A percentile compares a stretch with the other conserved stretches of the same genome.
Conservation (phyloP, 2,888 invertebrate species). For the Dyspetes luteomarginatus region DNA sequence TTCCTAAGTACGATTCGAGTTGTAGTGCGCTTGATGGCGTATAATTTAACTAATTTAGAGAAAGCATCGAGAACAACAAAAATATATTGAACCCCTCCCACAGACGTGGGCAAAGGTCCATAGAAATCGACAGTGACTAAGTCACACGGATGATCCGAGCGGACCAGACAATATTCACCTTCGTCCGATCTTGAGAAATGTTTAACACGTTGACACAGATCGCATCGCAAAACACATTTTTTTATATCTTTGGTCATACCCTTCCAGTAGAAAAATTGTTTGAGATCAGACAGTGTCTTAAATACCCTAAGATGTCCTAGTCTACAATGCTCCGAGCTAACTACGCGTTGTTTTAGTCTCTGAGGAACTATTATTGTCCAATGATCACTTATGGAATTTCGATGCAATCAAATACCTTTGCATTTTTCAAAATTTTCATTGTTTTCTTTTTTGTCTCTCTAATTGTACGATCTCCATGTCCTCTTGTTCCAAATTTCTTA, state of each 20-base stretch:
- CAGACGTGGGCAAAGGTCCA: constrained; percentile 52
- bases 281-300: constrained; percentile 17
- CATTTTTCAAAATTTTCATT: not conserved
- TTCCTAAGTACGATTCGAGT: constrained; percentile 23
- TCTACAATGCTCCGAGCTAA: constrained; percentile 35
- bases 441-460: not conserved
- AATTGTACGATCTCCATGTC: not conserved
- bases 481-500: constrained; percentile 1
- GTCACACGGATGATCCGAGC: constrained; percentile 34
- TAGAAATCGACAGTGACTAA: constrained; percentile 62
- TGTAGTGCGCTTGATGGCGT: constrained; percentile 52
- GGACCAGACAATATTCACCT: constrained; percentile 34
- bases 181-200: constrained; percentile 20
- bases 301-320: constrained; percentile 34
- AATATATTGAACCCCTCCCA: constrained; percentile 61
- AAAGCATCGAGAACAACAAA: constrained; percentile 55
- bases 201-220: constrained; percentile 47
- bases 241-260: constrained; percentile 30
- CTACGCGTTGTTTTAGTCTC: not conserved
- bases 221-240: constrained; percentile 28
- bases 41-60: constrained; percentile 50
- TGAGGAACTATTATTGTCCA: constrained; percentile 15
- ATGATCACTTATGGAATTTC: not conserved
- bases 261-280: constrained; percentile 33
- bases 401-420: constrained; percentile 32